Evolutionary conservation across 1,140 invertebrate species (phyloP).

Genomic region (Rhagoletis pomonella): DNA sequence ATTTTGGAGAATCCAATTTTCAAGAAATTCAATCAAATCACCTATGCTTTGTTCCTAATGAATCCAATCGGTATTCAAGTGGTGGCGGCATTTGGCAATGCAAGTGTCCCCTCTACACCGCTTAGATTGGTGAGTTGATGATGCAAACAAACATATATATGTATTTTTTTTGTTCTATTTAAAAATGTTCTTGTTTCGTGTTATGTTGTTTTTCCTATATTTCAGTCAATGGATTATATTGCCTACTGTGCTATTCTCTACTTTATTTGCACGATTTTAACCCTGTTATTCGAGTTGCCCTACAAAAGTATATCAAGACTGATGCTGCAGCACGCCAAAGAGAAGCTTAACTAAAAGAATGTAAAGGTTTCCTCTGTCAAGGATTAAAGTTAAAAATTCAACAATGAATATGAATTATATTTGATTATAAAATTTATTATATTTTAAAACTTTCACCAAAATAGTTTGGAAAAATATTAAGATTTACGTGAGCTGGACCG

Average conservation of each 20-base stretch:
- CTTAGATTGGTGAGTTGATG: neutral
- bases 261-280: conserved; percentile 55
- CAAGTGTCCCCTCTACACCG: no score
- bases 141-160: no score
- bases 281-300: conserved; percentile 58
- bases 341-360: no score
- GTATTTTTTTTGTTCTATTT: no score
- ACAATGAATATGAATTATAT: no score
- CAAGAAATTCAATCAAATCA: conserved; percentile 57
- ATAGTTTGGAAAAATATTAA: no score
- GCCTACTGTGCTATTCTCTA: conserved; percentile 55
- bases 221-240: neutral
- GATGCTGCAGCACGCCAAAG: neutral
- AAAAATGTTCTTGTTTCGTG: no score
- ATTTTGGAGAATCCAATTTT: conserved; percentile 54
- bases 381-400: no score
- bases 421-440: no score
- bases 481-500: no score
- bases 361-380: no score
- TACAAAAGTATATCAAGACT: conserved; percentile 56
- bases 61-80: conserved; percentile 53
- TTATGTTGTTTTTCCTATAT: neutral
- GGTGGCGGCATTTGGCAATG: neutral
- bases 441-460: no score
- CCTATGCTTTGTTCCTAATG: conserved; percentile 57